Evolutionary conservation across 1,140 invertebrate genomes (phyloP).

Genomic region (Lepidostoma basale): DNA sequence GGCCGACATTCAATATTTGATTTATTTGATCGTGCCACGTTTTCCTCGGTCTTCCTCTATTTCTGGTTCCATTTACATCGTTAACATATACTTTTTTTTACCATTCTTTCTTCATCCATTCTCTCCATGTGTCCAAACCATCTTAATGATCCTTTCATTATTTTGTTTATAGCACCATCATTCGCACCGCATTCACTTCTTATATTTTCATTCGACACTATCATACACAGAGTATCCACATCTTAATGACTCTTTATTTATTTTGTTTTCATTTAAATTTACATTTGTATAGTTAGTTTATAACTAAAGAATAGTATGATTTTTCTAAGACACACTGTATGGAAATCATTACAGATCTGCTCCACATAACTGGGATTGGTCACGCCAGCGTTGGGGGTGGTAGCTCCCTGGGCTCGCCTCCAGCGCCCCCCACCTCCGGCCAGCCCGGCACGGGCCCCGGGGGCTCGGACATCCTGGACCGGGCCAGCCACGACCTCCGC

Average conservation of each 20-base stretch:
- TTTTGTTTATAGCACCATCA: not conserved
- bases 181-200: not conserved
- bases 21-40: too few species aligned
- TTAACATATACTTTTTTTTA: too few species aligned
- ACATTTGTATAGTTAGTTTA: too few species aligned
- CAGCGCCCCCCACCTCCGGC: conserved; percentile 43
- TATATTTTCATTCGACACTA: not conserved
- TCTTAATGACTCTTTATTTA: not conserved
- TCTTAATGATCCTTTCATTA: too few species aligned
- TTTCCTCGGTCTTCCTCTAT: too few species aligned
- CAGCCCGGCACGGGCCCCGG: conserved; percentile 49
- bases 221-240: not conserved
- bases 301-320: too few species aligned
- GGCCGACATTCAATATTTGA: too few species aligned
- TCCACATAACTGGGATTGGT: conserved; percentile 83
- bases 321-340: too few species aligned
- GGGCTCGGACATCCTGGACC: conserved; percentile 87
- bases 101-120: too few species aligned
- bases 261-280: not conserved
- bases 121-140: too few species aligned
- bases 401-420: conserved; percentile 47
- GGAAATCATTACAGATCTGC: too few species aligned
- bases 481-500: conserved; percentile 81
- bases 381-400: conserved; percentile 60
- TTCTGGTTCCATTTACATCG: too few species aligned